phyloP scores from a whole-genome alignment of 2,888 invertebrate genomes.

The Xiphydria camelus region DNA sequence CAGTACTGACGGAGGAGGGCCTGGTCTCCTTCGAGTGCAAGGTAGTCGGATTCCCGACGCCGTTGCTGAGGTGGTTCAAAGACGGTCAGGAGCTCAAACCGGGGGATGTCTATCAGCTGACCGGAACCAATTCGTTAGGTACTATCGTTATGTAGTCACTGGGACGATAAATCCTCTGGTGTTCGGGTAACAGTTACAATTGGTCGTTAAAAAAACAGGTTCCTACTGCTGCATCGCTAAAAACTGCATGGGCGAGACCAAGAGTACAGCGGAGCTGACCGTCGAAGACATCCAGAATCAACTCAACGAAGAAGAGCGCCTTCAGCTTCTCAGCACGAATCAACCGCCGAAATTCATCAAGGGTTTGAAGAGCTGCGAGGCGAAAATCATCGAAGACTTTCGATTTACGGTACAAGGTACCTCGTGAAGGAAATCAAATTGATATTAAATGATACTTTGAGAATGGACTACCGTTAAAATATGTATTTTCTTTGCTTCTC shows the following conservation, averaged over 20 bases:
- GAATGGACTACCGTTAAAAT: neutral
- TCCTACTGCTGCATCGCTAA: conserved; percentile 87
- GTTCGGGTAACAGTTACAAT: too few relatives aligned
- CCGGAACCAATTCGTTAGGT: conserved; percentile 85
- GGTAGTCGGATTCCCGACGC: conserved; percentile 90
- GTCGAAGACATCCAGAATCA: conserved; percentile 91
- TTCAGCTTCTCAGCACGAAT: conserved; percentile 74
- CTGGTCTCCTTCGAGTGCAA: conserved; percentile 92
- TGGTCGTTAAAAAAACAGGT: too few relatives aligned
- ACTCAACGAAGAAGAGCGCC: conserved; percentile 81
- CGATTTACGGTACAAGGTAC: conserved; percentile 79
- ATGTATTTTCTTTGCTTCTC: conserved; percentile 34
- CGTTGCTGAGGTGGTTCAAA: conserved; percentile 86
- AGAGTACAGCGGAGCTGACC: conserved; percentile 83
- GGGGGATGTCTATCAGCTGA: conserved; percentile 89
- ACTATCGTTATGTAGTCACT: too few relatives aligned
- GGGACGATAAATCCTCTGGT: too few relatives aligned
- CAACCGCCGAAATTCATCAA: conserved; percentile 83
- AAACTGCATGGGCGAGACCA: conserved; percentile 90
- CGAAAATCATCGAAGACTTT: conserved; percentile 80
- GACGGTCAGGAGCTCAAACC: conserved; percentile 90
- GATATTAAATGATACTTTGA: conserved; percentile 5
- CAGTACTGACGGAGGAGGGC: conserved; percentile 88
- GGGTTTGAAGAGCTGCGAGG: conserved; percentile 81
- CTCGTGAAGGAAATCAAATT: conserved; percentile 4